Evolutionary conservation across 2,888 invertebrate species (phyloP).

Genomic region (Psylliodes chrysocephalus): DNA sequence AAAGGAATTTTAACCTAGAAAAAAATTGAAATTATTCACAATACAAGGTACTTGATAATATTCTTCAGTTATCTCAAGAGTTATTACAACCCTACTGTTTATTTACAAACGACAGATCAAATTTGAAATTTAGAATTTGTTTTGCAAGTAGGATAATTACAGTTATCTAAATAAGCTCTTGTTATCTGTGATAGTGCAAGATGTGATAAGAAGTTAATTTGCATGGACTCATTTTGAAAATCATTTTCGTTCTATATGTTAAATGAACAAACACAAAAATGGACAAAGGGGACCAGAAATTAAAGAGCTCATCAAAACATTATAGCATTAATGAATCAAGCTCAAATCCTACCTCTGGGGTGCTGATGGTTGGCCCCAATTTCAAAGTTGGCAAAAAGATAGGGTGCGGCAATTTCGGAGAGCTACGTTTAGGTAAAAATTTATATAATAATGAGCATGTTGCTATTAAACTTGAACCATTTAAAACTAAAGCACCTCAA

Average conservation of each 20-base stretch:
- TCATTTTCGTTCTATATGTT: neutral
- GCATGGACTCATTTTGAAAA: neutral
- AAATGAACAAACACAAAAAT: constrained; percentile 12
- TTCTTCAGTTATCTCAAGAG: neutral
- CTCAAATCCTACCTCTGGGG: constrained; percentile 80
- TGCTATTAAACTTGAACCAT: constrained; percentile 99
- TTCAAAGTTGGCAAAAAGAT: constrained; percentile 99
- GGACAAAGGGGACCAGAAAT: constrained; percentile 39
- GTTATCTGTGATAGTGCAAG: constrained; percentile 24
- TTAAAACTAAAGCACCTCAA: constrained; percentile 99
- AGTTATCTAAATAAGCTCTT: constrained; percentile 1
- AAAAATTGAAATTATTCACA: neutral
- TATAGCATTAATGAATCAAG: constrained; percentile 72
- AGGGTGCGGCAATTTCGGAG: constrained; percentile 99
- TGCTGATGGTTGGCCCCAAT: constrained; percentile 99
- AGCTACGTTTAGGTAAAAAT: constrained; percentile 98
- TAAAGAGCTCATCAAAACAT: constrained; percentile 26
- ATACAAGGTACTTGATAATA: constrained; percentile 8
- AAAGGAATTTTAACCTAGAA: neutral
- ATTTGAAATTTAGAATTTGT: neutral
- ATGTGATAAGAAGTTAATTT: constrained; percentile 6
- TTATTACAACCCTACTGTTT: neutral
- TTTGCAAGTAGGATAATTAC: neutral
- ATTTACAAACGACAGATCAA: neutral
- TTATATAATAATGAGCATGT: constrained; percentile 99